phyloP scores from a whole-genome alignment of 2,888 invertebrate genomes.

The Ophioninae sp. region DNA sequence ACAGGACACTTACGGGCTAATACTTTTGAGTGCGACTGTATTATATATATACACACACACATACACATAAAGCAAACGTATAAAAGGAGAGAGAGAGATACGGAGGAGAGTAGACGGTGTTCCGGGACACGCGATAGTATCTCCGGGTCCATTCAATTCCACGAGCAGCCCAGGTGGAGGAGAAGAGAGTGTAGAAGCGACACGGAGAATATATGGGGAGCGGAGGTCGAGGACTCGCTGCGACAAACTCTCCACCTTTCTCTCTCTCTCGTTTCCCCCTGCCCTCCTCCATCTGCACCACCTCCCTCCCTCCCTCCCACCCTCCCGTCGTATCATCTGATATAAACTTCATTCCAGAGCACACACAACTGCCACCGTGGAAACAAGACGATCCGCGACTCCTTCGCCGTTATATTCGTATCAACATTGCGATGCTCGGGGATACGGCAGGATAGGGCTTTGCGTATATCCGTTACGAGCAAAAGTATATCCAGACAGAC shows the following conservation, averaged over 20 bases:
- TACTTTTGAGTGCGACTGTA: constrained; percentile 13
- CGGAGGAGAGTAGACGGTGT: constrained; percentile 67
- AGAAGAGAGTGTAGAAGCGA: constrained; percentile 17
- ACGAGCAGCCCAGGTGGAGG: constrained; percentile 46
- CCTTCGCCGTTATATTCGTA: background rate
- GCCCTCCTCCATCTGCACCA: too few species aligned
- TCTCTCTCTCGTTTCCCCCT: too few species aligned
- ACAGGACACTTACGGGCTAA: background rate
- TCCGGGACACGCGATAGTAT: constrained; percentile 61
- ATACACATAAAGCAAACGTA: background rate
- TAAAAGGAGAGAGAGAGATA: constrained; percentile 46
- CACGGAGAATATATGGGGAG: constrained; percentile 8
- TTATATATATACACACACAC: background rate
- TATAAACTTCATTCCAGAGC: constrained; percentile 61
- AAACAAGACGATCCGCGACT: constrained; percentile 22
- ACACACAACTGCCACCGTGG: constrained; percentile 54
- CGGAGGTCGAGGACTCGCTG: constrained; percentile 28
- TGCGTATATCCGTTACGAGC: background rate
- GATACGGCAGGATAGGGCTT: background rate
- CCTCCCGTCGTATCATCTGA: constrained; percentile 61
- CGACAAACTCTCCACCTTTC: constrained; percentile 28
- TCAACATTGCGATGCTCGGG: background rate
- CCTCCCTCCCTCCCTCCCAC: constrained; percentile 32
- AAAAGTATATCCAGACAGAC: constrained; percentile 27
- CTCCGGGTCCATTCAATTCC: constrained; percentile 61